These are phyloP conservation scores for Caenorhabditis remanei DNA, from an alignment of 1,140 invertebrate species.

Conservation along the genomic window DNA sequence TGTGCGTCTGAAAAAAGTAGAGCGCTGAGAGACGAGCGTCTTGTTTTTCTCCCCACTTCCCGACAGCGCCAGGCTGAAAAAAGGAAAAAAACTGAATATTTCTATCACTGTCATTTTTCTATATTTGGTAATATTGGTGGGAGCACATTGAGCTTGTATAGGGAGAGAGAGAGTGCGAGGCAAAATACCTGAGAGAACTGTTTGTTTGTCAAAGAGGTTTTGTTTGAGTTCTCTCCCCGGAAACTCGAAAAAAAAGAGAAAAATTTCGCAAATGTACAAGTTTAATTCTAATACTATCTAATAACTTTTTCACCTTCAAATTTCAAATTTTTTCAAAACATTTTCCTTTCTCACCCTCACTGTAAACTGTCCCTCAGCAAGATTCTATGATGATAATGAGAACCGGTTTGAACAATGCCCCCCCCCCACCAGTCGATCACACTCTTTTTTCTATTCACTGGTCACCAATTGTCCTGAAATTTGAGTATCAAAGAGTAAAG, in stretches of 20 bases:
- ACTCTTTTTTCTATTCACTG: background rate
- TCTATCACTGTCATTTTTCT: background rate
- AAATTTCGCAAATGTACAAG: background rate
- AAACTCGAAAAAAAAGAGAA: background rate
- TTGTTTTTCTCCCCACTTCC: constrained; percentile 1
- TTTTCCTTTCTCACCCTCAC: background rate
- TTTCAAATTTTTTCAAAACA: background rate
- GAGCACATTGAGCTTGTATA: constrained; percentile 27
- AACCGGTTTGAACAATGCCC: constrained; percentile 1
- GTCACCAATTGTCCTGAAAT: constrained; percentile 36
- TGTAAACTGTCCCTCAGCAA: background rate
- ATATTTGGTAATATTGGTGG: background rate
- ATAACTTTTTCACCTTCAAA: background rate
- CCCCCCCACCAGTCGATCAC: background rate
- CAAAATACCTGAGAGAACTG: background rate
- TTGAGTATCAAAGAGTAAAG: constrained; percentile 3
- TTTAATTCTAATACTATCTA: background rate
- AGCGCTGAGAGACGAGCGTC: background rate
- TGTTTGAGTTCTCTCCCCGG: constrained; percentile 31
- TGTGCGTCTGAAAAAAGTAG: background rate
- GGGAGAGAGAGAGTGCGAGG: background rate
- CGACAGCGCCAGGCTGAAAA: background rate
- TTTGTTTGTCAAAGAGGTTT: constrained; percentile 41
- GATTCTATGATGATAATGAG: constrained; percentile 34
- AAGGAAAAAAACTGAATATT: background rate